Evolutionary conservation across 1,140 invertebrate genomes (phyloP).

Genomic region (Hermetia illucens): DNA sequence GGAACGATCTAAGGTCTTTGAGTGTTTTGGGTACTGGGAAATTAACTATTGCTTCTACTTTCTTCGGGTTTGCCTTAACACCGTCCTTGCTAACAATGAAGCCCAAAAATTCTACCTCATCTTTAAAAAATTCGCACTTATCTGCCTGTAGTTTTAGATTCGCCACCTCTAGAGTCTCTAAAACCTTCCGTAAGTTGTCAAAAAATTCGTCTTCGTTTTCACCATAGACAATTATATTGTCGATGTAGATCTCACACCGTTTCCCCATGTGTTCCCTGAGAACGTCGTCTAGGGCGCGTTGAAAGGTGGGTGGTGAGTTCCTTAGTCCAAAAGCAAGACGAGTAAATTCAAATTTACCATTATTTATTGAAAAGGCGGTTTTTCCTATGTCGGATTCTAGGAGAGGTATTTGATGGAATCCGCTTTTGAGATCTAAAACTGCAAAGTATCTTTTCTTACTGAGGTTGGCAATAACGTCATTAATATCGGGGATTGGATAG

Average conservation of each 20-base stretch:
- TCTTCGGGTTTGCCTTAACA: constrained; percentile 25
- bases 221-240: constrained; percentile 13
- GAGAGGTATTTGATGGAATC: constrained; percentile 33
- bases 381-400: constrained; percentile 21
- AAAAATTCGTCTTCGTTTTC: constrained; percentile 16
- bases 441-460: constrained; percentile 26
- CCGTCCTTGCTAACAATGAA: constrained; percentile 29
- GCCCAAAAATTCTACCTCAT: constrained; percentile 31
- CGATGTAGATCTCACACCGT: constrained; percentile 10
- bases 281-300: constrained; percentile 12
- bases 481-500: constrained; percentile 33
- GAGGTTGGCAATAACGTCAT: constrained; percentile 25
- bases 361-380: constrained; percentile 26
- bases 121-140: constrained; percentile 33
- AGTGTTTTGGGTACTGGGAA: constrained; percentile 24
- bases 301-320: constrained; percentile 14
- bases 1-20: constrained; percentile 18
- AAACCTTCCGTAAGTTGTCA: constrained; percentile 3
- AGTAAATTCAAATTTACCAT: constrained; percentile 26
- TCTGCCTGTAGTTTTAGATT: constrained; percentile 31
- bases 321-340: constrained; percentile 31
- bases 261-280: constrained; percentile 5
- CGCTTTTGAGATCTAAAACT: constrained; percentile 25
- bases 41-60: constrained; percentile 24
- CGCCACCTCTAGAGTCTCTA: constrained; percentile 10